Percentiles rank a stretch among this genome's conserved stretches.
Evolutionary conservation across 2,113 vertebrate genomes (phyloP).

Genomic region (Muscicapa adusta): DNA sequence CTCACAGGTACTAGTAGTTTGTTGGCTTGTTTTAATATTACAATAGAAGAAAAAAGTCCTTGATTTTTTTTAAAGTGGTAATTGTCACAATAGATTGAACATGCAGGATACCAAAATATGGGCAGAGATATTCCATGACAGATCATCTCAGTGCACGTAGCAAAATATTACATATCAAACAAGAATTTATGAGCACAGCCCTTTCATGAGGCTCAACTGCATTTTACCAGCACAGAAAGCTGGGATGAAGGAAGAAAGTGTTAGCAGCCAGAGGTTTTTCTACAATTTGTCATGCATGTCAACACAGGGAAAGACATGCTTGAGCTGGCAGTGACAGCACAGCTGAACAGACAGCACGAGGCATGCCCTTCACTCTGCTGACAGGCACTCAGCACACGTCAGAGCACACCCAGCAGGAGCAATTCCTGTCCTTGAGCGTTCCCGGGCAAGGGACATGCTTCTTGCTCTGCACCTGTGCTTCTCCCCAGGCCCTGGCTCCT

Average conservation of each 20-base stretch:
- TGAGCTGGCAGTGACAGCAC: not conserved
- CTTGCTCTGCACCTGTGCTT: not conserved
- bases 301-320: not conserved
- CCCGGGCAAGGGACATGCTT: not conserved
- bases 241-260: not conserved
- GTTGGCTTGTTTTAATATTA: not conserved
- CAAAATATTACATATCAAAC: not conserved
- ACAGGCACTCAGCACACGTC: not conserved
- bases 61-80: not conserved
- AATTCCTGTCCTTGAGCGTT: not conserved
- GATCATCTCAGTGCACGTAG: rapidly evolving
- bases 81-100: not conserved
- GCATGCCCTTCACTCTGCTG: not conserved
- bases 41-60: not conserved
- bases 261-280: not conserved
- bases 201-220: not conserved
- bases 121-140: not conserved
- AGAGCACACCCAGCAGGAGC: not conserved
- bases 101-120: not conserved
- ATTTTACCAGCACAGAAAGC: rapidly evolving
- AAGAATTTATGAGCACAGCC: not conserved
- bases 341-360: not conserved
- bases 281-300: not conserved
- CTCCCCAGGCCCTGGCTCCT: not conserved
- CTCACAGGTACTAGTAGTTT: not conserved